phyloP scores from a whole-genome alignment of 2,113 vertebrate species.

The Ctenomys sociabilis region DNA sequence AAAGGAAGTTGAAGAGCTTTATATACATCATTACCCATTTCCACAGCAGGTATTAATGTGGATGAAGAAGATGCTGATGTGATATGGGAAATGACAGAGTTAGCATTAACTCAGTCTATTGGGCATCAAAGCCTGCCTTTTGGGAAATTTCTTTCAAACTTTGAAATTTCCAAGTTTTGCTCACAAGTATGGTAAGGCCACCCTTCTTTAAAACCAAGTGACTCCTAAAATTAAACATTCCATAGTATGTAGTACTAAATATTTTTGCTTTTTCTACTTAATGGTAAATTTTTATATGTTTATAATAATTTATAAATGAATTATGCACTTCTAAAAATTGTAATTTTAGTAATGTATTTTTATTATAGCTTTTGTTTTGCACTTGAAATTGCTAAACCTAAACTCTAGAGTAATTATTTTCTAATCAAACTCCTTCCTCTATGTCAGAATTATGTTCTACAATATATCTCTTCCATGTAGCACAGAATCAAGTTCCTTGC shows the following conservation, averaged over 20 bases:
- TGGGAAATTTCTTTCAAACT: neutral
- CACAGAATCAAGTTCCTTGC: constrained; percentile 19
- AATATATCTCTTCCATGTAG: neutral
- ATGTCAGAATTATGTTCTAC: neutral
- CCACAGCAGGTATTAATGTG: constrained; percentile 56
- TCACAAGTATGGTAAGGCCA: neutral
- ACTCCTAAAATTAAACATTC: constrained; percentile 48
- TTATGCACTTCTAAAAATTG: constrained; percentile 6
- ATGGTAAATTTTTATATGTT: constrained; percentile 12
- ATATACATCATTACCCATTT: constrained; percentile 47
- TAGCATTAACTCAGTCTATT: constrained; percentile 34
- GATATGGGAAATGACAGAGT: constrained; percentile 54
- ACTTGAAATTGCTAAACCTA: constrained; percentile 58
- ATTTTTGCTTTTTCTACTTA: neutral
- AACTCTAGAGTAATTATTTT: constrained; percentile 41
- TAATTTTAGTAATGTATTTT: constrained; percentile 42
- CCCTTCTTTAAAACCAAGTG: constrained; percentile 45
- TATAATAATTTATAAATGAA: neutral
- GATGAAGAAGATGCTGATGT: constrained; percentile 15
- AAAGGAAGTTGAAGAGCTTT: constrained; percentile 49
- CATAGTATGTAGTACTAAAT: neutral
- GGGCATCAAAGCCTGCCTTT: constrained; percentile 23
- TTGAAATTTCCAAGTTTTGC: constrained; percentile 49
- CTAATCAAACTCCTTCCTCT: constrained; percentile 17
- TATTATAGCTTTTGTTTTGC: constrained; percentile 34